These are phyloP conservation scores for Gymnocephalus cernua DNA, from an alignment of 2,113 vertebrate species.

Conservation along the genomic window DNA sequence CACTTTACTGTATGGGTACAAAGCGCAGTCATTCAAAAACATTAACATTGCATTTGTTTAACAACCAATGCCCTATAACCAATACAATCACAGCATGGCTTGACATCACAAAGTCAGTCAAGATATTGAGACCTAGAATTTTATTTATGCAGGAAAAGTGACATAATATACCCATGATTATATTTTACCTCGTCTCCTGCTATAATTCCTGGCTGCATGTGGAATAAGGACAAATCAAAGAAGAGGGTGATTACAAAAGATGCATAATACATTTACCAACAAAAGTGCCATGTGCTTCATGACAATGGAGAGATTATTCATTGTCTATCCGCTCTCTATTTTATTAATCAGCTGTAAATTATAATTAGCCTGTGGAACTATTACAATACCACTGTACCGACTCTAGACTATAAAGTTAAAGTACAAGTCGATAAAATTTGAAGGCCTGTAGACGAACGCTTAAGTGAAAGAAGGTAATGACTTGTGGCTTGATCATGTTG, in stretches of 20 bases:
- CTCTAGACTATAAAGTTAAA: background rate
- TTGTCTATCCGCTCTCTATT: constrained; percentile 4
- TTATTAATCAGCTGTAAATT: constrained; percentile 37
- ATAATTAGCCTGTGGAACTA: constrained; percentile 4
- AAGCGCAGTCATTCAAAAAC: constrained; percentile 25
- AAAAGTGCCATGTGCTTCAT: constrained; percentile 41
- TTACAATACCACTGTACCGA: background rate
- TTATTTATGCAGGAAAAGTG: constrained; percentile 5
- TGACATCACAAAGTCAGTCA: constrained; percentile 29
- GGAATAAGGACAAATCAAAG: constrained; percentile 86
- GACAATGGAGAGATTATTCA: constrained; percentile 12
- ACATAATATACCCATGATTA: constrained; percentile 20
- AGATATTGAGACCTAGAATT: background rate
- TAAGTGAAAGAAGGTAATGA: background rate
- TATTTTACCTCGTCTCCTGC: constrained; percentile 99
- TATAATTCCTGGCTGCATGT: constrained; percentile 99
- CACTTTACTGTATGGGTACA: constrained; percentile 47
- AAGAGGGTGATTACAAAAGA: constrained; percentile 61
- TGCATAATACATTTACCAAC: constrained; percentile 35
- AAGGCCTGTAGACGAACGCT: background rate
- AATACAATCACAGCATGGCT: constrained; percentile 19
- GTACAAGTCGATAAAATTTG: background rate
- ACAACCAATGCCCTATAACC: constrained; percentile 4
- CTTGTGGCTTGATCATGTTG: background rate
- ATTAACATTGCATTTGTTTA: background rate